A percentile compares a stretch with the other conserved stretches of the same genome.
Evolutionary conservation across 2,888 invertebrate genomes (phyloP).

Genomic region (Lithodes maja): DNA sequence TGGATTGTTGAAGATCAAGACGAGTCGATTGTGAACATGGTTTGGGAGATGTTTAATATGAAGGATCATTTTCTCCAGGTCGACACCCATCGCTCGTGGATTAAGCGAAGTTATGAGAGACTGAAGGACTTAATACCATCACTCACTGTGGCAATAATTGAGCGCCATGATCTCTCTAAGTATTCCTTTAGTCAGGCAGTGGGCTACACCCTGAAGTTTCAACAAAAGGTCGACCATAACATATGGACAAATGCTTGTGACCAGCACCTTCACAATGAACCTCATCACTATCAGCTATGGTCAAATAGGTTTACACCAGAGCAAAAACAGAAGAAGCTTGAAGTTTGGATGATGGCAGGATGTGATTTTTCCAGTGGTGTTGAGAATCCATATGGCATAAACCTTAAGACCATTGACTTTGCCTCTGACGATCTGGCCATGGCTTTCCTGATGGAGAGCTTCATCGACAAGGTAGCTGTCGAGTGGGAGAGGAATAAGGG

Average conservation of each 20-base stretch:
- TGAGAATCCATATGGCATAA: conserved; percentile 25
- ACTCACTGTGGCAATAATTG: conserved; percentile 32
- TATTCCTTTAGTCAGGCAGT: conserved; percentile 47
- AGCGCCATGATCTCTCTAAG: conserved; percentile 41
- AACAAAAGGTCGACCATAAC: conserved; percentile 10
- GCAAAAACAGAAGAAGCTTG: conserved; percentile 22
- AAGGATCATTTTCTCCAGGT: conserved; percentile 16
- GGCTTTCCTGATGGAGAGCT: conserved; percentile 41
- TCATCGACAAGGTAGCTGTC: conserved; percentile 40
- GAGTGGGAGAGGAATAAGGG: conserved; percentile 52
- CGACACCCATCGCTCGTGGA: conserved; percentile 7
- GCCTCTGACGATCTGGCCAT: conserved; percentile 2
- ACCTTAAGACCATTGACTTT: not conserved
- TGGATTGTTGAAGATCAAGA: conserved; percentile 40
- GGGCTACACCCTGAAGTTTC: conserved; percentile 42
- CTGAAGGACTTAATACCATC: conserved; percentile 11
- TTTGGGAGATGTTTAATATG: conserved; percentile 40
- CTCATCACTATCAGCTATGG: conserved; percentile 42
- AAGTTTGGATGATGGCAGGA: conserved; percentile 15
- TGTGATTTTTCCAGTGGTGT: conserved; percentile 2
- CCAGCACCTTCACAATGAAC: conserved; percentile 39
- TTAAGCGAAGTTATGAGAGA: conserved; percentile 35
- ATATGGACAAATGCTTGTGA: conserved; percentile 47
- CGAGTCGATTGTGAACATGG: conserved; percentile 21
- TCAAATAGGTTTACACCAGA: conserved; percentile 4